phyloP scores from a whole-genome alignment of 1,140 invertebrate species.

The Phenacoccus solenopsis region DNA sequence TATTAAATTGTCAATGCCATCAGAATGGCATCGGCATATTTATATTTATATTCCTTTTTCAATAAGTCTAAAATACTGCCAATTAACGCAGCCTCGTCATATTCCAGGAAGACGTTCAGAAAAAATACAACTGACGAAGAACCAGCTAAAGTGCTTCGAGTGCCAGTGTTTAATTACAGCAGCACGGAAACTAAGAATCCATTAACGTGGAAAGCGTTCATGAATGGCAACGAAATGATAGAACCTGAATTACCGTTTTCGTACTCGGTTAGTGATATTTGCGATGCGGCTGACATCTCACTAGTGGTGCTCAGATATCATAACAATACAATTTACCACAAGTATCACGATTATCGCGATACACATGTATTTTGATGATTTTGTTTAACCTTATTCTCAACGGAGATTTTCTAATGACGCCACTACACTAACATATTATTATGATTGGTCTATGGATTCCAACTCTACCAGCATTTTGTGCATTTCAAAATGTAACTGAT shows the following conservation, averaged over 20 bases:
- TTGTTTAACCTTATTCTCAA: background rate
- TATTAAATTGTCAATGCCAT: too few relatives aligned
- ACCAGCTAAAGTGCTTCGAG: background rate
- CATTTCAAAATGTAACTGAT: too few relatives aligned
- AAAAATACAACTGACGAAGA: background rate
- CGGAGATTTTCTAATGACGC: background rate
- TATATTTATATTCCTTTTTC: too few relatives aligned
- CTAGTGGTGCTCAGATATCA: too few relatives aligned
- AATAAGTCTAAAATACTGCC: too few relatives aligned
- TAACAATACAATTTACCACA: background rate
- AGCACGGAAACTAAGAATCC: background rate
- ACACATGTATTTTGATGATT: background rate
- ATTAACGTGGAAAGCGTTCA: conserved; percentile 39
- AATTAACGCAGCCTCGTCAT: too few relatives aligned
- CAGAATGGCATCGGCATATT: too few relatives aligned
- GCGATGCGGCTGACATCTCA: too few relatives aligned
- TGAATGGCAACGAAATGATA: conserved; percentile 15
- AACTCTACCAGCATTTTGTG: too few relatives aligned
- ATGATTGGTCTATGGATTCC: too few relatives aligned
- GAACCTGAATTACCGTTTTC: conserved; percentile 19
- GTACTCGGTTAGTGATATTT: conserved; percentile 8
- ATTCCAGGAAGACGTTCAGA: background rate
- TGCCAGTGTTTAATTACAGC: background rate
- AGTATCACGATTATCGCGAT: background rate
- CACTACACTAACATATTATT: background rate